Base-by-base conservation (phyloP, 2,888 invertebrate species). In the Dicranocentrus wangi region DNA sequence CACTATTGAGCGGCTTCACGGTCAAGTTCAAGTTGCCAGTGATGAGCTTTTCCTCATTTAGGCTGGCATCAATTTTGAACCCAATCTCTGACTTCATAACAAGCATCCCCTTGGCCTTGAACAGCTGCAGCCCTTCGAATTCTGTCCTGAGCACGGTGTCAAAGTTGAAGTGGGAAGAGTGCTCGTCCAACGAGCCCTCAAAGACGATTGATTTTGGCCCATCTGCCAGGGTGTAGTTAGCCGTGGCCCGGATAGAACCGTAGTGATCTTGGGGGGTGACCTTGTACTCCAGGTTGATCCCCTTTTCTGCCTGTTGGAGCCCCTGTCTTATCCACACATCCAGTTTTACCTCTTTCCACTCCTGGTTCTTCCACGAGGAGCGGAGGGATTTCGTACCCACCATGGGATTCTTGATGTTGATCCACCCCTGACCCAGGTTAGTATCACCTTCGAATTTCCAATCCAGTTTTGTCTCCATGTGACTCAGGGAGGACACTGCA, bases 391-490 rank as follows among this genome's bases (percentile, higher is more conserved):
- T 75, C n/a, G 77, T 70, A 23, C 84, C 84, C 68, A 83, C 19
- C 60, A 73, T 39, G 0, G 82, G 47, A 51, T 85, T 81, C 39
- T 79, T 82, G 3, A 83, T 25, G 19, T 69, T 71, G 0, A 78
- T 69, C 43, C 25, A 32, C 1, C 77, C 85, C 15, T 79, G 61
- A 13, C 87, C 86, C 5, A 32, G 21, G 0, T 47, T 25, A 15
- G 63, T 7, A 19, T 61, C 73, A 10, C 86, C 86, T 13, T 86
- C 73, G 19, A 85, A 65, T 28, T 76, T 70, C 87, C 87, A 87
- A 10, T 82, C 78, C 0, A 83, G 19, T 1, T 58, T 69, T 1
- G 84, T 70, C 7, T 66, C 82, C 10, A 84, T 65, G 63, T 80
- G 83, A 2, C 78, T 81, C 27, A 58, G 32, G 3, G 81, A 58